A percentile compares a stretch with the other conserved stretches of the same genome.
Evolutionary conservation across 2,888 invertebrate species (phyloP).

Genomic region (Mythimna albipuncta): DNA sequence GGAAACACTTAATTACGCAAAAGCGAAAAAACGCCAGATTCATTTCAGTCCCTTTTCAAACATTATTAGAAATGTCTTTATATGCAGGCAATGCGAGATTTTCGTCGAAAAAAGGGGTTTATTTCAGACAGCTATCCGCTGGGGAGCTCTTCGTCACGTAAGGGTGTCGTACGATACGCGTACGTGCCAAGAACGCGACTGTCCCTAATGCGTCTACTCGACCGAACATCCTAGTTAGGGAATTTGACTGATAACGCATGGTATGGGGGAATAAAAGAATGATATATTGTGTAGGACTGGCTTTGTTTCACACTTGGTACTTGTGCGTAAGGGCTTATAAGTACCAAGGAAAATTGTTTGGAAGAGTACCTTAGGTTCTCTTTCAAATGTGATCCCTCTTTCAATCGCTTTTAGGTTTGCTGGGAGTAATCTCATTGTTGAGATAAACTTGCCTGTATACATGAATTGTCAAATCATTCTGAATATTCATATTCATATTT

Average conservation of each 20-base stretch:
- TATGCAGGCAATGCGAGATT: conserved; percentile 70
- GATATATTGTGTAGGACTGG: conserved; percentile 27
- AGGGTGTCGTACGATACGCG: conserved; percentile 66
- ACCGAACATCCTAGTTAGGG: conserved; percentile 59
- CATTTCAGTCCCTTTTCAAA: conserved; percentile 54
- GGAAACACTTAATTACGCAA: conserved; percentile 35
- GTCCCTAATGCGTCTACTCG: conserved; percentile 68
- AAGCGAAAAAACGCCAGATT: conserved; percentile 21
- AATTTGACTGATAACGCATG: conserved; percentile 66
- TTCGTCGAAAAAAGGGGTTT: conserved; percentile 68
- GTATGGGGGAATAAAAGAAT: conserved; percentile 29
- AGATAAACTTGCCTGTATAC: no score
- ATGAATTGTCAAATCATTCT: no score
- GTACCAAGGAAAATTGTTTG: background rate
- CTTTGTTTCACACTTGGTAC: conserved; percentile 34
- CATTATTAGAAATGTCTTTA: conserved; percentile 66
- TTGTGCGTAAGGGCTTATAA: conserved; percentile 23
- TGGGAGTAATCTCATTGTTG: no score
- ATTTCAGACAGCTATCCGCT: conserved; percentile 70
- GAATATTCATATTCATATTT: no score
- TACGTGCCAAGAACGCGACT: conserved; percentile 64
- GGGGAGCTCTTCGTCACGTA: conserved; percentile 75
- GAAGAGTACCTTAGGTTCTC: background rate
- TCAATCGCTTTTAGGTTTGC: no score
- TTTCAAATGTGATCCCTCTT: no score